Evolutionary conservation across 2,113 vertebrate species (phyloP).

Genomic region (Eubucco bourcierii): DNA sequence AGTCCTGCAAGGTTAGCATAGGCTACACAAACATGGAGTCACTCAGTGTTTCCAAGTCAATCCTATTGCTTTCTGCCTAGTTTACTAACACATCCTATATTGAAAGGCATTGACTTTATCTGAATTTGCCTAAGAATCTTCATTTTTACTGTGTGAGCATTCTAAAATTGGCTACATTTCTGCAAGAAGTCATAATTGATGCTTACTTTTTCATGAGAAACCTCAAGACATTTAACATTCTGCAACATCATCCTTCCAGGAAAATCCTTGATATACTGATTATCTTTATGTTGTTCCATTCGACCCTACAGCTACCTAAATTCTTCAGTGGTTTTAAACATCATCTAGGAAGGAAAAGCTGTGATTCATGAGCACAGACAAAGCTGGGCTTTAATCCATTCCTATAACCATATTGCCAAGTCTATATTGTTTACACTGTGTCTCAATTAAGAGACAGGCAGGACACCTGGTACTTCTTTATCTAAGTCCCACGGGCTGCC

Average conservation of each 20-base stretch:
- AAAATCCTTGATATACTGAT: conserved; percentile 17
- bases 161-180: neutral
- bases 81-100: neutral
- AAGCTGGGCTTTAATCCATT: conserved; percentile 78
- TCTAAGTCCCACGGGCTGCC: conserved; percentile 78
- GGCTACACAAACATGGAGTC: neutral
- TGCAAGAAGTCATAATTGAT: neutral
- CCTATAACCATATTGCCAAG: conserved; percentile 79
- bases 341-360: conserved; percentile 69
- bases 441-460: conserved; percentile 82
- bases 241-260: neutral
- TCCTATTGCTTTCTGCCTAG: neutral
- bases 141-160: neutral
- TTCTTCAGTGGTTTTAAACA: conserved; percentile 68
- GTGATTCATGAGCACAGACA: conserved; percentile 74
- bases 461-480: conserved; percentile 84
- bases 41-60: neutral
- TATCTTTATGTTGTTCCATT: conserved; percentile 45
- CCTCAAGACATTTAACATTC: neutral
- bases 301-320: conserved; percentile 58
- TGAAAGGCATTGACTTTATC: neutral
- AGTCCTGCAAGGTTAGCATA: neutral
- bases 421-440: conserved; percentile 79
- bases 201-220: neutral
- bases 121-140: neutral